Conservation (phyloP, 2,113 vertebrate genomes). For the Zapus hudsonius region DNA sequence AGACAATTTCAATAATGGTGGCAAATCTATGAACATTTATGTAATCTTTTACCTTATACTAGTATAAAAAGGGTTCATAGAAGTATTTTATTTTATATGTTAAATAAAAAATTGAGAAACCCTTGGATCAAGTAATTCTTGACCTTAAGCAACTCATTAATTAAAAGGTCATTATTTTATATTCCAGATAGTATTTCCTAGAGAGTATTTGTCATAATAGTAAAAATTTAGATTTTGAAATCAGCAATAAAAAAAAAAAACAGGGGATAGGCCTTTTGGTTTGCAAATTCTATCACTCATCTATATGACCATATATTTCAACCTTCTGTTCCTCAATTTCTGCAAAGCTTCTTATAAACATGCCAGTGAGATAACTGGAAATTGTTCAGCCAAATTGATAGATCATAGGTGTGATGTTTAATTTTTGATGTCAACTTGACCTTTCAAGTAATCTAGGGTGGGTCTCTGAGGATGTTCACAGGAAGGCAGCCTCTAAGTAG, state of each 20-base stretch:
- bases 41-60: neutral
- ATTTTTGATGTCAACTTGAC: too few species aligned
- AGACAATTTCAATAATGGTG: neutral
- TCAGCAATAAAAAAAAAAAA: neutral
- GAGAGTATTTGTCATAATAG: fast-evolving
- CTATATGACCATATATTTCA: neutral
- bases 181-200: neutral
- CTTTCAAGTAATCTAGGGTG: too few species aligned
- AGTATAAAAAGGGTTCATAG: neutral
- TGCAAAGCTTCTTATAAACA: neutral
- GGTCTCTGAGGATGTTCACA: too few species aligned
- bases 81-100: neutral
- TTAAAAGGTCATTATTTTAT: neutral
- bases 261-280: neutral
- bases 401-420: too few species aligned
- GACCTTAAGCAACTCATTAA: neutral
- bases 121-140: neutral
- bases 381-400: neutral
- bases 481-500: too few species aligned
- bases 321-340: neutral
- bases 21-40: neutral
- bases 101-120: neutral
- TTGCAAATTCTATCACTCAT: neutral
- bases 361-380: neutral
- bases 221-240: neutral